phyloP scores from a whole-genome alignment of 1,140 invertebrate genomes.

The Sycobia sp. region DNA sequence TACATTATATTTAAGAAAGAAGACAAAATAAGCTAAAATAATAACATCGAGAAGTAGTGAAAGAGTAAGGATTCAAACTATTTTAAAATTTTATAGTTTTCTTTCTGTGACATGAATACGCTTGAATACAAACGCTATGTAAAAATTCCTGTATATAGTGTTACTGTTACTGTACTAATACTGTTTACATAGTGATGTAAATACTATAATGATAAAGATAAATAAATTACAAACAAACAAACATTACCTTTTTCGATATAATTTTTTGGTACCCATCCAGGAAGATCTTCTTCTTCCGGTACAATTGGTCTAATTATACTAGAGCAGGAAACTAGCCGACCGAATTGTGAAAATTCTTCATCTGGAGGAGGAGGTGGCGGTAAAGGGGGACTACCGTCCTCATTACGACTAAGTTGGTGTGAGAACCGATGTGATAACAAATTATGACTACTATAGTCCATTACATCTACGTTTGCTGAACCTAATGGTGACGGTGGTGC shows the following conservation, averaged over 20 bases:
- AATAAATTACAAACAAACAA: background rate
- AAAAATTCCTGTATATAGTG: too few species aligned
- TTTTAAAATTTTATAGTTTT: too few species aligned
- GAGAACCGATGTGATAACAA: conserved; percentile 65
- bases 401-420: conserved; percentile 66
- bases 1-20: too few species aligned
- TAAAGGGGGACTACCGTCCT: conserved; percentile 71
- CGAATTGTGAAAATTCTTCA: conserved; percentile 76
- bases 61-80: too few species aligned
- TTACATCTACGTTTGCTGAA: conserved; percentile 61
- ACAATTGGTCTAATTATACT: conserved; percentile 78
- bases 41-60: too few species aligned
- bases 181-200: too few species aligned
- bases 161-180: too few species aligned
- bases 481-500: conserved; percentile 81
- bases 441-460: conserved; percentile 64
- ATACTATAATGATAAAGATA: too few species aligned
- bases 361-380: conserved; percentile 82
- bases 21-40: too few species aligned
- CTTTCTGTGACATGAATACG: too few species aligned
- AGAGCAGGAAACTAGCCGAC: conserved; percentile 64
- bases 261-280: conserved; percentile 91
- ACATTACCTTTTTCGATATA: conserved; percentile 93
- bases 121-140: too few species aligned
- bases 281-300: conserved; percentile 83